phyloP scores from a whole-genome alignment of 2,888 invertebrate species.

The Bembecia ichneumoniformis region DNA sequence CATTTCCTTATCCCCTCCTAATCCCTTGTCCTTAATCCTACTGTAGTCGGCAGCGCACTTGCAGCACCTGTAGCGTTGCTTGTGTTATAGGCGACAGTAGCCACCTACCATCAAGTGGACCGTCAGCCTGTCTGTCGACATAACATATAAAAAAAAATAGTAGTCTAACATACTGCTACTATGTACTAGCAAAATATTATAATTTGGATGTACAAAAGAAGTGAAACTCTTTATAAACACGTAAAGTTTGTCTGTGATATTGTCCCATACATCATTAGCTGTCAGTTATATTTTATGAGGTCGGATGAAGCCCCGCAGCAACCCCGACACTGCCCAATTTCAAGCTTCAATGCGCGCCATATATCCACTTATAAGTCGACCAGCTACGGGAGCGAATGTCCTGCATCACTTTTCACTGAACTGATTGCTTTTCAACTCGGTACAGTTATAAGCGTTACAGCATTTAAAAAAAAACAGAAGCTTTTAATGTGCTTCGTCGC shows the following conservation, averaged over 20 bases:
- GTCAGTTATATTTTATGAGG: constrained; percentile 33
- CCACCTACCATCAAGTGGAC: too few relatives aligned
- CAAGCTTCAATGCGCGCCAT: constrained; percentile 22
- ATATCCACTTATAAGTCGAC: constrained; percentile 13
- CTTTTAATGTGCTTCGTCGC: too few relatives aligned
- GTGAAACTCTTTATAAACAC: neutral
- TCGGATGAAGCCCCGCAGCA: constrained; percentile 7
- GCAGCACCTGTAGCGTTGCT: too few relatives aligned
- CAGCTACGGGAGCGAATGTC: neutral
- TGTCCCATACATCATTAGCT: constrained; percentile 29
- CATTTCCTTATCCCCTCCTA: too few relatives aligned
- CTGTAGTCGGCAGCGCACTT: too few relatives aligned
- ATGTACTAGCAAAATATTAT: too few relatives aligned
- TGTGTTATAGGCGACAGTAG: too few relatives aligned
- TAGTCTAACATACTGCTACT: too few relatives aligned
- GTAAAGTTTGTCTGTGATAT: constrained; percentile 6
- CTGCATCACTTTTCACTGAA: neutral
- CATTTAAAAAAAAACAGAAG: neutral
- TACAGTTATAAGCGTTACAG: neutral
- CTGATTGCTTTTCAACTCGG: neutral
- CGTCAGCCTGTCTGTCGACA: too few relatives aligned
- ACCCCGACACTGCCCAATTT: constrained; percentile 27
- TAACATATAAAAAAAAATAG: too few relatives aligned
- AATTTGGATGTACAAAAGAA: too few relatives aligned
- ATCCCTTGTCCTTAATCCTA: too few relatives aligned